Evolutionary conservation across 30 jellyfish, hydroid and myxozoan species (phyloP).

Genomic region (Cassiopea andromeda): DNA sequence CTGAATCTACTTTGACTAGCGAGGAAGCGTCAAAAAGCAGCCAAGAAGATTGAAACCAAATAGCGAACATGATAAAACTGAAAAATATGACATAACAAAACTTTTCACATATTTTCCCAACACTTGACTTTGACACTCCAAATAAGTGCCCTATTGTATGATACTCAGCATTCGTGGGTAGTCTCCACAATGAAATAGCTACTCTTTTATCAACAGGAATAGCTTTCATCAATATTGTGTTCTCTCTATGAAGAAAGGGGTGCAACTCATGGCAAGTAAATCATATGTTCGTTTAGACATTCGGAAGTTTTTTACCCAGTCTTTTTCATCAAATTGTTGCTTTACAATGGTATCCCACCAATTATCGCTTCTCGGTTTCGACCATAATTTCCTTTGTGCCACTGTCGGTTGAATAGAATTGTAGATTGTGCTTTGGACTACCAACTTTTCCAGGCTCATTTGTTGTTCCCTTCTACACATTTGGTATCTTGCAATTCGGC

Average conservation of each 20-base stretch:
- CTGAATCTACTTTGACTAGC: too few species aligned
- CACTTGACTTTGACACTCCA: conserved; percentile 52
- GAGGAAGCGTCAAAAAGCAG: too few species aligned
- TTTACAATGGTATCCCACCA: conserved; percentile 28
- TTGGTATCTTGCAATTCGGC: background rate
- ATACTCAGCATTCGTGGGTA: conserved; percentile 28
- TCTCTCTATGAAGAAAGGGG: conserved; percentile 5
- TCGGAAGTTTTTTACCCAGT: conserved; percentile 18
- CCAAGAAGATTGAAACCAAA: too few species aligned
- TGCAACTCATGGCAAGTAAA: conserved; percentile 8
- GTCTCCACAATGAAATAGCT: conserved; percentile 25
- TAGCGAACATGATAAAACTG: too few species aligned
- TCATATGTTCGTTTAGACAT: conserved; percentile 12
- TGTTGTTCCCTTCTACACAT: background rate
- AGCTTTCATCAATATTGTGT: conserved; percentile 17
- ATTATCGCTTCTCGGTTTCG: conserved; percentile 14
- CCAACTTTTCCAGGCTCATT: background rate
- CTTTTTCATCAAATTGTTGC: conserved; percentile 12
- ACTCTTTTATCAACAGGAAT: conserved; percentile 26
- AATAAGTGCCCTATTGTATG: conserved; percentile 19
- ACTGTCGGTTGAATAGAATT: background rate
- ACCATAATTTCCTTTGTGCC: conserved; percentile 10
- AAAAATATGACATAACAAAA: conserved; percentile 9
- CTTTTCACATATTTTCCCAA: conserved; percentile 6
- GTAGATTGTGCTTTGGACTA: background rate